Evolutionary conservation across 2,888 invertebrate genomes (phyloP).

Genomic region (Perizoma flavofasciatum): DNA sequence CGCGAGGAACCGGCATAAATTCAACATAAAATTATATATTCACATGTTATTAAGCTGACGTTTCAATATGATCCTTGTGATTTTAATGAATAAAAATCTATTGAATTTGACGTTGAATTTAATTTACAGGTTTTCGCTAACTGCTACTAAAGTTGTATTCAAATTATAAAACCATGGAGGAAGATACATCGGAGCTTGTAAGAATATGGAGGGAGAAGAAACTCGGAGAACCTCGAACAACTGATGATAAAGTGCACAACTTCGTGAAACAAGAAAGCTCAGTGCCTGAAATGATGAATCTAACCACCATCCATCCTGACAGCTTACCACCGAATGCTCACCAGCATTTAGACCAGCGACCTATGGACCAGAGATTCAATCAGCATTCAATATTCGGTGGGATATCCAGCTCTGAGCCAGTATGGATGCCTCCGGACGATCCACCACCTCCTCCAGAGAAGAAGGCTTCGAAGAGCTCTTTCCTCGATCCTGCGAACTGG

Average conservation of each 20-base stretch:
- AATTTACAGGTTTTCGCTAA: neutral
- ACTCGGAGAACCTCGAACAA: constrained; percentile 15
- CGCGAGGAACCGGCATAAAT: no score
- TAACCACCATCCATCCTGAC: constrained; percentile 27
- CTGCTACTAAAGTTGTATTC: neutral
- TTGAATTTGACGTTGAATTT: no score
- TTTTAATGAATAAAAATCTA: no score
- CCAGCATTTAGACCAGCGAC: constrained; percentile 21
- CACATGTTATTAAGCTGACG: no score
- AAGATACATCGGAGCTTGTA: constrained; percentile 27
- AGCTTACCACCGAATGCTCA: constrained; percentile 22
- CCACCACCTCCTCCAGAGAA: constrained; percentile 21
- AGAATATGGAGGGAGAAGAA: constrained; percentile 29
- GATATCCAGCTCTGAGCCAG: constrained; percentile 19
- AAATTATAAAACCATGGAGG: constrained; percentile 15
- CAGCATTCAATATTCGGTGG: constrained; percentile 36
- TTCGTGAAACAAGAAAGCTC: constrained; percentile 26
- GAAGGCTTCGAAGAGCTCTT: constrained; percentile 34
- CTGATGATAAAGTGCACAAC: constrained; percentile 25
- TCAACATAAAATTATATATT: no score
- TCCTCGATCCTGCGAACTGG: constrained; percentile 59
- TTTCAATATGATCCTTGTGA: no score
- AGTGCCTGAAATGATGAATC: constrained; percentile 26
- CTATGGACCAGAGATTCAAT: constrained; percentile 18
- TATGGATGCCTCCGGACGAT: constrained; percentile 36